Evolutionary conservation across 1,140 invertebrate genomes (phyloP), one percentile per base, ranked within the genome.

Genomic region (Polyergus mexicanus): DNA sequence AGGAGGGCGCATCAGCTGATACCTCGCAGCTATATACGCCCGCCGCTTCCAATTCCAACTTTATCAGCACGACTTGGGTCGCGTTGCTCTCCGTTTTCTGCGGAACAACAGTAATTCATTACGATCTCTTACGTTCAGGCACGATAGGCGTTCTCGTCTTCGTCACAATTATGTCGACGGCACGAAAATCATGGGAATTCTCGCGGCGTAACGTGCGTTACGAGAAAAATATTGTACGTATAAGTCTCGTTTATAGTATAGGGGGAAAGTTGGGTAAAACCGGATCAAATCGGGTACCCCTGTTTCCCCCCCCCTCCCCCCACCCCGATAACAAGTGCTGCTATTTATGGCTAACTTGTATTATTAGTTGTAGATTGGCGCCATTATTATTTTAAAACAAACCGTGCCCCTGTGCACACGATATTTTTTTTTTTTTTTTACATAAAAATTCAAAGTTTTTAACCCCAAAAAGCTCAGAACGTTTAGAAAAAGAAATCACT

Each of bases 1-100:
- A 98, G 60, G 97, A 97, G 1, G 98, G 98, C 16, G 97, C 97
- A 93, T 98, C 98, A 1, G 97, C 97, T 1, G 97, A 98, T 81
- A 98, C 97, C 94, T 98, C 98, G 94, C 98, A 98, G 85, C 96
- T 97, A 94, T 97, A 98, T 76, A 95, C 95, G 0, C 97, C 97
- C 71, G 96, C 96, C 47, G 97, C 96, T 74, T 96, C 96, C 85
- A 96, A 93, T 88, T 96, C 95, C 56, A 97, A 95, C 84, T 96
- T 94, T 86, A 95, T 95, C 68, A 97, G 93, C 47, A 96, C 95
- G 76, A 97, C 95, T 90, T 96, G 96, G 77, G 96, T 97, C 88
- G 96, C 96, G 92, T 96, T 96, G 89, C 96, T 97, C 80, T 95
- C 93, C 84, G 94, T 94, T 91, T 95, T 95, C 96, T 96, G 93